Base-by-base conservation (phyloP, 2,888 invertebrate genomes). In the Exocentrus adspersus region DNA sequence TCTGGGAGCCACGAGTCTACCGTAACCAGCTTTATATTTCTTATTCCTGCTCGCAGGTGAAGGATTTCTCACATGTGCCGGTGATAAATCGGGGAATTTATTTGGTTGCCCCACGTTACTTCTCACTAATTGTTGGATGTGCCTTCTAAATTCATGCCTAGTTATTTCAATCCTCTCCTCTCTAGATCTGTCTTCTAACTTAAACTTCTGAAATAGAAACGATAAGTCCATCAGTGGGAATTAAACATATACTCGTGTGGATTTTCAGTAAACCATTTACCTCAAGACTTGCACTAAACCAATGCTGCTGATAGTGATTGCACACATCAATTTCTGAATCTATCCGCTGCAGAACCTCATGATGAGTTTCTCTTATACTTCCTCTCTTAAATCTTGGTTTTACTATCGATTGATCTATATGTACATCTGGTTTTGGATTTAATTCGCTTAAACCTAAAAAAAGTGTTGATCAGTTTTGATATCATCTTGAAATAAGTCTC, bases 41-140 rank as follows among this genome's bases (percentile, higher is more conserved):
- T n/a, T 62, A 53, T 41, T 56, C 54, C 50, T 60, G 19, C n/a
- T 24, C 51, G 24, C 30, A 14, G 57, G 50, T 7, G 48, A 30
- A 12, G 20, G 21, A 30, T n/a, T 14, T 19, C 32, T 51, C 9
- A 50, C 9, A 21, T n/a, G 37, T 24, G 51, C 45, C 24, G 64
- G 60, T 2, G 62, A 54, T 61, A 71, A 64, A 56, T 74, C 71
- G n/a, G 73, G 75, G 60, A 77, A 69, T 68, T 70, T 71, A 59
- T 76, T 77, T 41, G 74, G 74, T 61, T 84, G 84, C 79, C 86
- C 86, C 77, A 82, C 84, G 82, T 81, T 80, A 61, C 81, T 80
- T 48, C 78, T 72, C 58, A 77, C 71, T 60, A 83, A 75, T 67
- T 83, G 83, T 52, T 82, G 80, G 28, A 83, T 75, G 62, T 81